These are phyloP conservation scores for Diachrysia chrysitis DNA, from an alignment of 2,888 invertebrate genomes.

Conservation along the genomic window DNA sequence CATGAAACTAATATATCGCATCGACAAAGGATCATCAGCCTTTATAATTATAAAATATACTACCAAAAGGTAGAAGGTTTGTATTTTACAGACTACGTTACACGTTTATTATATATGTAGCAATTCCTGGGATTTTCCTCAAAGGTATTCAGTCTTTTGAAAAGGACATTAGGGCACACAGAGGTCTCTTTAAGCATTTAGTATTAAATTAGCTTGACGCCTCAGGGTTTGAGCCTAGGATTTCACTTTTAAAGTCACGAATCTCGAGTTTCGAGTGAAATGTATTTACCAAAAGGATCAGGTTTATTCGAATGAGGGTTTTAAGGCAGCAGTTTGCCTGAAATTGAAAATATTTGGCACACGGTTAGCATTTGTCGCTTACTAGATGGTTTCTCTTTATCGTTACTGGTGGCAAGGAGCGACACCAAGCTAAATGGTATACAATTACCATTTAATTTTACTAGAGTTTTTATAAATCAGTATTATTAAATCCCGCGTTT, in stretches of 20 bases:
- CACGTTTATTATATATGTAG: conserved; percentile 2
- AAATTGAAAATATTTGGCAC: conserved; percentile 1
- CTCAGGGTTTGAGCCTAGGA: not conserved
- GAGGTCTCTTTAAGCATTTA: conserved; percentile 5
- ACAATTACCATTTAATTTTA: no score
- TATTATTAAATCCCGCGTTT: no score
- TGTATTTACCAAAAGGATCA: not conserved
- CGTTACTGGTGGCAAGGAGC: not conserved
- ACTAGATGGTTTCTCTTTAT: not conserved
- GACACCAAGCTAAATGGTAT: not conserved
- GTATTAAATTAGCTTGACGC: not conserved
- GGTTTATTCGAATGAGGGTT: not conserved
- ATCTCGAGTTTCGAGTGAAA: not conserved
- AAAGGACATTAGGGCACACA: not conserved
- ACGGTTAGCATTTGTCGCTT: not conserved
- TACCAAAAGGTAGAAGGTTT: no score
- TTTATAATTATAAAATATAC: no score
- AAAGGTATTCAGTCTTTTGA: not conserved
- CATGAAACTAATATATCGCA: no score
- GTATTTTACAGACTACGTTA: not conserved
- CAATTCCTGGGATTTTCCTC: not conserved
- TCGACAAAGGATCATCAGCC: no score
- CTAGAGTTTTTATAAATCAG: no score
- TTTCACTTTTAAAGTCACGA: conserved; percentile 4
- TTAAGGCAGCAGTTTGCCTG: not conserved